phyloP scores from a whole-genome alignment of 2,888 invertebrate species.

The Cepaea hortensis region DNA sequence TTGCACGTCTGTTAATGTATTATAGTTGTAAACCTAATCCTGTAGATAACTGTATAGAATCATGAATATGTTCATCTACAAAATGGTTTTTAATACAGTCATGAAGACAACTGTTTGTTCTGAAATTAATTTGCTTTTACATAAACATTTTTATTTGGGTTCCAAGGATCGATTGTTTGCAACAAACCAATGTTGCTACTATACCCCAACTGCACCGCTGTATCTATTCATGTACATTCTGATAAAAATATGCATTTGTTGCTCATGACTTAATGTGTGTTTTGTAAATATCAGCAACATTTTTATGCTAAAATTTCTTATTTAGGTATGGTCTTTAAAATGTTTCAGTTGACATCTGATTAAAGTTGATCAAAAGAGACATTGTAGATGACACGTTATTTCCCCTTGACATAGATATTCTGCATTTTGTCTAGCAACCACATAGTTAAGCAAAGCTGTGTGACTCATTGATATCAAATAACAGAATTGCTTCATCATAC shows the following conservation, averaged over 20 bases:
- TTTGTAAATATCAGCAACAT: too few relatives aligned
- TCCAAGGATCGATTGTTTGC: too few relatives aligned
- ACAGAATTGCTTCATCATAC: too few relatives aligned
- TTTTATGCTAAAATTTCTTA: neutral
- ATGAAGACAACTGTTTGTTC: neutral
- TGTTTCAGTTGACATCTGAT: neutral
- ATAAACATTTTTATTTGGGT: too few relatives aligned
- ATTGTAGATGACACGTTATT: neutral
- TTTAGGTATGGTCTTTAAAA: neutral
- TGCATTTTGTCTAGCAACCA: neutral
- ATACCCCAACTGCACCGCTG: too few relatives aligned
- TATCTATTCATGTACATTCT: too few relatives aligned
- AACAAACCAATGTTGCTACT: too few relatives aligned
- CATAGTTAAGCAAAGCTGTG: neutral
- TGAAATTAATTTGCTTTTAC: neutral
- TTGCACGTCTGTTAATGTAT: neutral
- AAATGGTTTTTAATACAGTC: neutral
- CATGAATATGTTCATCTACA: neutral
- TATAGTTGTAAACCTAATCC: neutral
- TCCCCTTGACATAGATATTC: neutral
- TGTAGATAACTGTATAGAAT: neutral
- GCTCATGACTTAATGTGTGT: too few relatives aligned
- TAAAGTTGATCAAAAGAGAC: too few relatives aligned
- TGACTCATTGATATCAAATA: too few relatives aligned
- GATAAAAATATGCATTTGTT: too few relatives aligned